Evolutionary conservation across 2,113 vertebrate genomes (phyloP), one percentile per base, ranked within the genome.

Genomic region (Miniopterus natalensis): DNA sequence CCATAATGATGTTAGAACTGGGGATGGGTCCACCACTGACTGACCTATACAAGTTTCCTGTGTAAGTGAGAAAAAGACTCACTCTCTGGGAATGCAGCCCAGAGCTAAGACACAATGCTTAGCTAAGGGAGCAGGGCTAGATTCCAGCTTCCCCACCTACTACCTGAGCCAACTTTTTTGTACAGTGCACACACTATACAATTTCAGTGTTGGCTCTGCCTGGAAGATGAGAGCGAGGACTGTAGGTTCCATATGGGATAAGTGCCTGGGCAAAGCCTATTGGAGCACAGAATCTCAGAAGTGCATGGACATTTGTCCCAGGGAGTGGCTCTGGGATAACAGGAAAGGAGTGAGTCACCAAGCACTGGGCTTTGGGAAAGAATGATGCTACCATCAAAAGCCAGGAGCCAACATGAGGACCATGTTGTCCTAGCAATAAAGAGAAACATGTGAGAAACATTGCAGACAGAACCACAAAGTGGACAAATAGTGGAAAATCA

Each of bases 351-450:
- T 71, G n/a, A 53, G 8, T 59, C 49, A 51, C n/a, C 20, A 78
- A 74, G 5, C 29, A 42, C 29, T 59, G 65, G 36, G 17, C 29
- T 94, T 87, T 87, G 88, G 57, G 18, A 29, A 51, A 75, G 20
- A 77, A 49, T 40, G 66, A 93, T 86, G 74, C 8, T 57, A 40
- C 27, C 47, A 90, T 59, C 47, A 71, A 93, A 75, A 91, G 27
- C 5, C 17, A 59, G 68, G 14, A 25, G 42, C 36, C 53, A 88
- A n/a, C 23, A 15, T 29, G 59, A 84, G 12, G 29, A 55, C 13
- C 5, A 42, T 21, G 5, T 27, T 57, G 29, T 81, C 36, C 45
- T 75, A 29, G 36, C 45, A 29, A 89, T 31, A 42, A 74, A 68
- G 29, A 21, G 57, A 65, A 92, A 15, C 36, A 55, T 21, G 3